These are phyloP conservation scores for Aspidiotus rigidus DNA, from an alignment of 2,888 invertebrate species.

Conservation along the genomic window DNA sequence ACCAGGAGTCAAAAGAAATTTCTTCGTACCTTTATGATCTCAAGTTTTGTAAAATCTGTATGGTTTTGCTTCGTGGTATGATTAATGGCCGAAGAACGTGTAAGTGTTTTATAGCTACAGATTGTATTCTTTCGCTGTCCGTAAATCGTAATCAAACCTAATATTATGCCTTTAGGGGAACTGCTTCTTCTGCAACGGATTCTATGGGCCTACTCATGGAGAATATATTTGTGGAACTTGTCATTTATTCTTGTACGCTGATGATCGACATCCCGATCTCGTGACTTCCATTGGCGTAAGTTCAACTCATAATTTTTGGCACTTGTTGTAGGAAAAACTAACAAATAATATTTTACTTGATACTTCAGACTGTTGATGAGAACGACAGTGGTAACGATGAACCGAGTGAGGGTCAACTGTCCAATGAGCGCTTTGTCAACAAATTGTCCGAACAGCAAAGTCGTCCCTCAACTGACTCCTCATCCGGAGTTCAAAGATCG, in stretches of 20 bases:
- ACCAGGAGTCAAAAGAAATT: no score
- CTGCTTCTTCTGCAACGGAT: conserved; percentile 65
- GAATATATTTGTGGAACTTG: conserved; percentile 87
- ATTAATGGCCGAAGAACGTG: no score
- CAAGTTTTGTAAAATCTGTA: no score
- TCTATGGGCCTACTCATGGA: conserved; percentile 82
- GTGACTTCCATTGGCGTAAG: conserved; percentile 13
- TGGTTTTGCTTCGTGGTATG: no score
- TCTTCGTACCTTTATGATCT: no score
- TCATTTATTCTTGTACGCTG: conserved; percentile 83
- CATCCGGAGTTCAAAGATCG: conserved; percentile 32
- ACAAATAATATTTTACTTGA: neutral
- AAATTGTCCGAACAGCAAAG: neutral
- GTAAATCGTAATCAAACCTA: conserved; percentile 18
- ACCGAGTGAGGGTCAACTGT: conserved; percentile 45
- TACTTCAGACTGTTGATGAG: conserved; percentile 62
- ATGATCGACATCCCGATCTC: conserved; percentile 47
- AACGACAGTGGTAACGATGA: conserved; percentile 94
- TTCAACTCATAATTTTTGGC: neutral
- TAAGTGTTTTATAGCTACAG: no score
- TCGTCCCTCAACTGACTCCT: conserved; percentile 17
- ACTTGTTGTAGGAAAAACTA: neutral
- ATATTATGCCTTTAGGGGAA: conserved; percentile 20
- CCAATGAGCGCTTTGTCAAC: conserved; percentile 15
- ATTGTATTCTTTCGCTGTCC: neutral